Conservation (phyloP, 2,888 invertebrate genomes). For the Melieria picta region DNA sequence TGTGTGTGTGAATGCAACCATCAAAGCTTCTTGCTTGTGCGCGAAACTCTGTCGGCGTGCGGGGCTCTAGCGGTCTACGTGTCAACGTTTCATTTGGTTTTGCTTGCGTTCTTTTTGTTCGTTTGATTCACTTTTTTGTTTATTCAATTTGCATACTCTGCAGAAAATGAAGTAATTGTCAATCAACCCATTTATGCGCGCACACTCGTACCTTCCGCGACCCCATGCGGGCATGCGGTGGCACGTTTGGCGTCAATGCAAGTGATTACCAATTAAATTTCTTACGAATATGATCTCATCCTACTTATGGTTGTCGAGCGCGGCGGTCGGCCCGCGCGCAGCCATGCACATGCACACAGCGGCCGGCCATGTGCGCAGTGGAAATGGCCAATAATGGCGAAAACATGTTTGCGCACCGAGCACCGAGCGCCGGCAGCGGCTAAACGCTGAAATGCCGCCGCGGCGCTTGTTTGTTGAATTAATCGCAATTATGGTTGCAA, state of each 20-base stretch:
- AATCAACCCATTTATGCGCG: constrained; percentile 33
- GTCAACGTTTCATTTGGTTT: constrained; percentile 5
- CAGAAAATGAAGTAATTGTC: constrained; percentile 38
- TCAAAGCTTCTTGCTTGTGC: constrained; percentile 9
- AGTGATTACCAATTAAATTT: constrained; percentile 32
- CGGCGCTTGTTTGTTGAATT: constrained; percentile 36
- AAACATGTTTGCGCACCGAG: neutral
- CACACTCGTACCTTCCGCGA: neutral
- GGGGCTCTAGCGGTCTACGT: constrained; percentile 10
- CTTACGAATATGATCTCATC: constrained; percentile 33
- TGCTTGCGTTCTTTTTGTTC: constrained; percentile 4
- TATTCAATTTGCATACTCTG: constrained; percentile 33
- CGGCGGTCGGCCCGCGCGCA: constrained; percentile 2
- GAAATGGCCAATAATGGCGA: constrained; percentile 19
- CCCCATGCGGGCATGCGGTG: neutral
- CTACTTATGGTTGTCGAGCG: constrained; percentile 7
- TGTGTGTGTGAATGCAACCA: neutral
- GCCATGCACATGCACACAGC: neutral
- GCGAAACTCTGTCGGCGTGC: constrained; percentile 3
- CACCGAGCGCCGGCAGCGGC: no score
- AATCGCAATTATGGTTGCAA: constrained; percentile 31
- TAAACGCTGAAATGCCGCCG: neutral
- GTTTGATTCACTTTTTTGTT: constrained; percentile 21
- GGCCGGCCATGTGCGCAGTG: neutral
- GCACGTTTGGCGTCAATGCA: constrained; percentile 14